phyloP scores from a whole-genome alignment of 2,113 vertebrate species.

The Parus major region DNA sequence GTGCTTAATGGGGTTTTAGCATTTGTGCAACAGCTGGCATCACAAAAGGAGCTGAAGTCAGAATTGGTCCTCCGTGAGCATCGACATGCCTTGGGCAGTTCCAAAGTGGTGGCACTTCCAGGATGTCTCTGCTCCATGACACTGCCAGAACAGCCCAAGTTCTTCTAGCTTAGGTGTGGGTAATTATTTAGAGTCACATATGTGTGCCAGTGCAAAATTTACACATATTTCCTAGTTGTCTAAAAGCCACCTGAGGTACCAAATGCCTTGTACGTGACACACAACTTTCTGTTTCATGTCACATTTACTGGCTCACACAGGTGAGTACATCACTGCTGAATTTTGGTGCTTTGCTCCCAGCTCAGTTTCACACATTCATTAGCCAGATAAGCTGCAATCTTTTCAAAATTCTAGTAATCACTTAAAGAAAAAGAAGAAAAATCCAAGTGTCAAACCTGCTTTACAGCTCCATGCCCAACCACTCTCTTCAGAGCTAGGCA shows the following conservation, averaged over 20 bases:
- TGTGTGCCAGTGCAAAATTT: background rate
- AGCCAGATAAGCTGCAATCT: background rate
- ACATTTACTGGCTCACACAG: background rate
- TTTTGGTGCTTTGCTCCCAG: background rate
- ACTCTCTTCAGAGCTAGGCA: background rate
- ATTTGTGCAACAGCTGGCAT: background rate
- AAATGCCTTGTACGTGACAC: fast-evolving
- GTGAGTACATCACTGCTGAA: background rate
- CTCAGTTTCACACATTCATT: background rate
- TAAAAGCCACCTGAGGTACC: background rate
- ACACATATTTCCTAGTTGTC: background rate
- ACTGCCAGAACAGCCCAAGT: background rate
- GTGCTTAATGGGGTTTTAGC: fast-evolving
- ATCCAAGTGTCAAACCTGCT: fast-evolving
- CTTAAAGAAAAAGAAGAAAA: background rate
- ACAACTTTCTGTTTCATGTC: background rate
- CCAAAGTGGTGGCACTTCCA: background rate
- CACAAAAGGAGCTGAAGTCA: background rate
- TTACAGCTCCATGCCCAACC: background rate
- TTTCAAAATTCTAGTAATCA: background rate
- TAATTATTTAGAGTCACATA: background rate
- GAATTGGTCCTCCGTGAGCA: background rate
- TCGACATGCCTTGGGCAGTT: background rate
- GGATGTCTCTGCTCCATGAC: background rate
- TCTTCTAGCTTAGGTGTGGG: background rate